Evolutionary conservation across 2,888 invertebrate genomes (phyloP), one percentile per base, ranked within the genome.

Genomic region (Lacanobia oleracea): DNA sequence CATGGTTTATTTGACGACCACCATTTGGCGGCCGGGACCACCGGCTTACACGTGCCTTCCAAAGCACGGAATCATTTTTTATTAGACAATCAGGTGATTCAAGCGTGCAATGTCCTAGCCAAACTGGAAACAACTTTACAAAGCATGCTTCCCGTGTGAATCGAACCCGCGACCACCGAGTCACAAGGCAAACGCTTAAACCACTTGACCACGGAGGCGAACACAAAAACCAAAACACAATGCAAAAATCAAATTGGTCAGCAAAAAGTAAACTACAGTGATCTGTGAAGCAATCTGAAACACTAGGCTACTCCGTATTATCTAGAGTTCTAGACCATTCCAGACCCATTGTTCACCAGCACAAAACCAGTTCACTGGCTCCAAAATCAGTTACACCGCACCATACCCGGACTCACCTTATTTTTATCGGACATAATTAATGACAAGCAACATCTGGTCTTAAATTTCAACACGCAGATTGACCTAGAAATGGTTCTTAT

Each of bases 401-500:
- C 62, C 65, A 63, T 21, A 77, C 9, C 33, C 40, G 10, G 62
- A n/a, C 54, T 60, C 59, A 60, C 68, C 61, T 57, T 67, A 76
- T 70, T 77, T 77, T 72, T 81, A 81, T 71, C 82, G 56, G 56
- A 56, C 74, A 66, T 33, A 73, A 82, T 78, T 68, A 81, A 78
- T 80, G 73, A 73, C 67, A 59, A n/a, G 40, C 48, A 60, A 45
- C 77, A 79, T 79, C 64, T 81, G 72, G 56, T 51, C 48, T 43
- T n/a, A 14, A 67, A 64, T 77, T 81, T 69, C 82, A 57, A 77
- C 66, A 76, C 9, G 43, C 50, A 56, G 21, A 50, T 61, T 63
- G 68, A 72, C 78, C 77, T 66, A 72, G 51, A 81, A 81, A 60
- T 21, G 16, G 37, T 62, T 53, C 54, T 81, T 82, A 80, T 81